A percentile compares a stretch with the other conserved stretches of the same genome.
These are phyloP conservation scores for Eptesicus fuscus DNA, from an alignment of 2,113 vertebrate genomes.

Conservation along the genomic window DNA sequence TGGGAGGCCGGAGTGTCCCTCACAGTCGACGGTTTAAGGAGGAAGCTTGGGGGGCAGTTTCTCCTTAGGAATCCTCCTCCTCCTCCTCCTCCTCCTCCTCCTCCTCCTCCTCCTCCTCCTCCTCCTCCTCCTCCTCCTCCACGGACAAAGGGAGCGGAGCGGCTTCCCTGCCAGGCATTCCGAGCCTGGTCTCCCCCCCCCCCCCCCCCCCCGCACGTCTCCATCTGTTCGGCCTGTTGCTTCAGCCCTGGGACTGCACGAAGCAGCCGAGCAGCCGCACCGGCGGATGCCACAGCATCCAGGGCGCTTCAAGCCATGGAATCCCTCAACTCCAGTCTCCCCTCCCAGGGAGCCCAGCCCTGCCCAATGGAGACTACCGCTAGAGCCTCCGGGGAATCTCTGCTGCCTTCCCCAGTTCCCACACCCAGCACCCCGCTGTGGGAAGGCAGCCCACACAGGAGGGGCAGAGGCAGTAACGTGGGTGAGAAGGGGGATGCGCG, in stretches of 20 bases:
- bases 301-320: not conserved
- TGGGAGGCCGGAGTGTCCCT: not conserved
- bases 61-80: slow-evolving; percentile 24
- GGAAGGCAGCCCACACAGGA: not conserved
- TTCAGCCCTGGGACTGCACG: not conserved
- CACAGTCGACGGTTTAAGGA: not conserved
- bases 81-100: not conserved
- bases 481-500: fast-evolving
- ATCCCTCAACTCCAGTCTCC: not conserved
- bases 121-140: not conserved
- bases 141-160: slow-evolving; percentile 48
- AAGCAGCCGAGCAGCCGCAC: not conserved
- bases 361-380: not conserved
- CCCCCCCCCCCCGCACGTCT: not conserved
- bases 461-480: not conserved
- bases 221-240: slow-evolving; percentile 65
- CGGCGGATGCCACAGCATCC: not conserved
- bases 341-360: not conserved
- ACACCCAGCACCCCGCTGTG: not conserved
- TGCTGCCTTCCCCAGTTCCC: not conserved
- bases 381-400: not conserved
- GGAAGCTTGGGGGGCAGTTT: slow-evolving; percentile 1
- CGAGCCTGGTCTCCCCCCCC: not conserved
- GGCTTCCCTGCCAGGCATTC: slow-evolving; percentile 50
- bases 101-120: not conserved